phyloP scores from a whole-genome alignment of 1,140 invertebrate species.

The Ceratitis capitata region DNA sequence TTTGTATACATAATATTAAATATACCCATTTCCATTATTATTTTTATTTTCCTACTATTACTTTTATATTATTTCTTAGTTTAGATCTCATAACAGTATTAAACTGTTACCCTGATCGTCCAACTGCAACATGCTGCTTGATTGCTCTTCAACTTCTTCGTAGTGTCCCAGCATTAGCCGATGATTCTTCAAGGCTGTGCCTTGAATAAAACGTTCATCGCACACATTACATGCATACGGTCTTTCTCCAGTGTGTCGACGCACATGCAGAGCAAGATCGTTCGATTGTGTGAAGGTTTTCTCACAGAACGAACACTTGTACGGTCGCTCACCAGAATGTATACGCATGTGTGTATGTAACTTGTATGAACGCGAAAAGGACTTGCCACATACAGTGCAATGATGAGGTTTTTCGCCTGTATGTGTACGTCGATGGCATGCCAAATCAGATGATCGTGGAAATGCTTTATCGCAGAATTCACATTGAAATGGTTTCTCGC shows the following conservation, averaged over 20 bases:
- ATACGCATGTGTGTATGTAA: constrained; percentile 72
- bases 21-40: not conserved
- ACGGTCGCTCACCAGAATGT: constrained; percentile 70
- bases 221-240: constrained; percentile 66
- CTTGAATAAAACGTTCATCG: constrained; percentile 62
- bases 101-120: not conserved
- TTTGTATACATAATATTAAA: too few relatives aligned
- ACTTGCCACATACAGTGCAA: constrained; percentile 69
- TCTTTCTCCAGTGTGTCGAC: constrained; percentile 69
- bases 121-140: not conserved
- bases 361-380: constrained; percentile 68
- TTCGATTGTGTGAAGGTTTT: constrained; percentile 71
- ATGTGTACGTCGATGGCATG: constrained; percentile 69
- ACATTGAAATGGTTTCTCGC: constrained; percentile 62
- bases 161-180: constrained; percentile 53
- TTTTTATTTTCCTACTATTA: too few relatives aligned
- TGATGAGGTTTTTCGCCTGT: constrained; percentile 70
- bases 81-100: not conserved
- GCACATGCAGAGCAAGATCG: constrained; percentile 69
- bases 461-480: constrained; percentile 61
- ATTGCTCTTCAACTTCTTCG: constrained; percentile 41
- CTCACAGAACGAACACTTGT: constrained; percentile 70
- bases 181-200: constrained; percentile 61
- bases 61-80: not conserved
- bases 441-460: constrained; percentile 60